Base-by-base conservation (phyloP, 2,113 vertebrate genomes). In the Syrmaticus mikado region DNA sequence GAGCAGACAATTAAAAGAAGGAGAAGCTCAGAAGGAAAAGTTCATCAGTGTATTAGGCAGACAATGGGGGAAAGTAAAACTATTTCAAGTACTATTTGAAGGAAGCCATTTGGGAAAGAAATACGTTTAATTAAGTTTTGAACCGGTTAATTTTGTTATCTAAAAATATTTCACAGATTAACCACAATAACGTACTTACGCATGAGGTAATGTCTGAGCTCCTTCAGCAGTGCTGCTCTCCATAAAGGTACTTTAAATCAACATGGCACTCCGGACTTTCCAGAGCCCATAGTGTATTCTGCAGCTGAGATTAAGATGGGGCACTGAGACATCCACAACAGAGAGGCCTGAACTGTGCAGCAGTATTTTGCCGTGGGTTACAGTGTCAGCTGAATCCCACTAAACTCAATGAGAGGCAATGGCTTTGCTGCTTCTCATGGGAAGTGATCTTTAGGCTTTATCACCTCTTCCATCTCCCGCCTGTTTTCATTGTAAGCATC, bases 121-220 rank as follows among this genome's bases (percentile, higher is more conserved):
- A 81, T 58, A 30, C 65, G 92, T 92, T 96, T 93, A 92, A 91
- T 93, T 95, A 90, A 74, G 85, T 89, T 95, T 90, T 92, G 85
- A 90, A 87, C 38, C 8, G 1, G 66, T 93, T 94, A 77, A 85
- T 94, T 95, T 71, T 88, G 80, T 94, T 92, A 92, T 77, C 82
- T 91, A 82, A 91, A 95, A 94, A 89, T 93, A 94, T 92, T 95
- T 91, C 40, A 62, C 50, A 64, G 40, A 92, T 93, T 53, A 87
- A 52, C 53, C 71, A 58, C 18, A 67, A 28, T 43, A 73, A 41
- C 60, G 32, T 80, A 10, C 24, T 93, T 55, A 41, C 5, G 67
- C 60, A 82, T 85, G 81, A 92, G 55, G 87, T 60, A 64, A 82
- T 43, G 60, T 53, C 92, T 82, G 5, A 77, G 55, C 60, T 15